Evolutionary conservation across 2,888 invertebrate species (phyloP), one percentile per base, ranked within the genome.

Genomic region (Amblyjoppa fuscipennis): DNA sequence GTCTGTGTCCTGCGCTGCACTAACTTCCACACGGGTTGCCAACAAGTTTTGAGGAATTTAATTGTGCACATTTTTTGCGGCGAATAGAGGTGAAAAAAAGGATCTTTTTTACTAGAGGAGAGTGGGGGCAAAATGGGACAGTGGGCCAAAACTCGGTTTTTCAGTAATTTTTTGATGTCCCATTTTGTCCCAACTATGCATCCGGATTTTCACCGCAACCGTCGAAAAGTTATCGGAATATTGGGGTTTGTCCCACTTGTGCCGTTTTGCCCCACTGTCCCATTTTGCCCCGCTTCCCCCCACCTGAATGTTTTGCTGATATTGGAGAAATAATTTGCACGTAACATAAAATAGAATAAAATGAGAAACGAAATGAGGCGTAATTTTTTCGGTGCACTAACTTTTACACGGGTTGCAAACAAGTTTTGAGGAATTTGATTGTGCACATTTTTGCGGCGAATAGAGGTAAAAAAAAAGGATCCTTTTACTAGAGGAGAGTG

Each of bases 301-400:
- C 34, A 1, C 34, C 34, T 49, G 49, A 49, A 49, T 49, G 2
- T 5, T 51, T 41, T 41, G 2, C 41, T 1, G 20, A 20, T 20
- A 20, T 20, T 20, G 20, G 20, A 20, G 20, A 20, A 20, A 20
- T 20, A 20, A 20, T 20, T 20, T 20, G 20, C 20, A 20, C 20
- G 20, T 20, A 49, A 49, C 3, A 45, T 45, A 7, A 11, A 41
- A 38, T 38, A 9, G 9, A 38, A 38, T 38, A 1, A 2, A 38
- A 41, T 11, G 41, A 41, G 53, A 41, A 13, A 56, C 9, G 51
- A 76, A 76, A 71, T 71, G 45, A 59, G 20, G 76, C 49, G 49
- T 56, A 53, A 70, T 74, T 81, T 76, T 76, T 20, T 20, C 13
- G 13, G 16, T 64, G 6, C n/a, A 5, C 64, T 7, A 31, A 64